phyloP scores from a whole-genome alignment of 2,113 vertebrate genomes.

The Scomber japonicus region DNA sequence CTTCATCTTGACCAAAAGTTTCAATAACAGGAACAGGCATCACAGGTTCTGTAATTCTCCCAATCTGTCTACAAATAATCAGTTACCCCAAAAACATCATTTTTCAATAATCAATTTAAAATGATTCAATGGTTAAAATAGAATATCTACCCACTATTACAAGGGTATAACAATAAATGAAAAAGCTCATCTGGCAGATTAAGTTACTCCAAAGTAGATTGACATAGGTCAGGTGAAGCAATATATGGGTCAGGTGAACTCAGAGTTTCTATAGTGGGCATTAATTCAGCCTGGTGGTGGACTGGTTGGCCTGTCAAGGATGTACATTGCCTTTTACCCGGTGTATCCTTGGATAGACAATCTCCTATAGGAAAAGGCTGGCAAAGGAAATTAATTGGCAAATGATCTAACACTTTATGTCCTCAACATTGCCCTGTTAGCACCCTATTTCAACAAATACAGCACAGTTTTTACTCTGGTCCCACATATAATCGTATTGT shows the following conservation, averaged over 20 bases:
- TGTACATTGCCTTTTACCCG: background rate
- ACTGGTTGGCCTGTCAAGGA: background rate
- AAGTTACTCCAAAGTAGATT: too few relatives aligned
- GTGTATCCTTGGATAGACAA: constrained; percentile 3
- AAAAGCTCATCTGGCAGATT: background rate
- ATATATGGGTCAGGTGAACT: too few relatives aligned
- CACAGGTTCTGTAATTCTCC: background rate
- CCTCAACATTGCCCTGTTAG: background rate
- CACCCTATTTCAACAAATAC: background rate
- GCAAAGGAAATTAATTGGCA: background rate
- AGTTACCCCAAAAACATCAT: background rate
- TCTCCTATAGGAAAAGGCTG: background rate
- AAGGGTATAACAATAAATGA: background rate
- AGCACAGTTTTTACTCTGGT: too few relatives aligned
- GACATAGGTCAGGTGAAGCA: too few relatives aligned
- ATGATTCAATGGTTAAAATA: background rate
- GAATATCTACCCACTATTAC: background rate
- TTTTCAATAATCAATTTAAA: background rate
- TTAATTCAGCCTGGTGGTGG: background rate
- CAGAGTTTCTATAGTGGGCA: too few relatives aligned
- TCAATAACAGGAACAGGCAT: background rate
- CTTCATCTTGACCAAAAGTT: background rate
- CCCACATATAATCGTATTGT: background rate
- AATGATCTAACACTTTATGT: background rate
- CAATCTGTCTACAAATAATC: constrained; percentile 15